phyloP scores from a whole-genome alignment of 2,888 invertebrate species.

The Caenorhabditis sp. region DNA sequence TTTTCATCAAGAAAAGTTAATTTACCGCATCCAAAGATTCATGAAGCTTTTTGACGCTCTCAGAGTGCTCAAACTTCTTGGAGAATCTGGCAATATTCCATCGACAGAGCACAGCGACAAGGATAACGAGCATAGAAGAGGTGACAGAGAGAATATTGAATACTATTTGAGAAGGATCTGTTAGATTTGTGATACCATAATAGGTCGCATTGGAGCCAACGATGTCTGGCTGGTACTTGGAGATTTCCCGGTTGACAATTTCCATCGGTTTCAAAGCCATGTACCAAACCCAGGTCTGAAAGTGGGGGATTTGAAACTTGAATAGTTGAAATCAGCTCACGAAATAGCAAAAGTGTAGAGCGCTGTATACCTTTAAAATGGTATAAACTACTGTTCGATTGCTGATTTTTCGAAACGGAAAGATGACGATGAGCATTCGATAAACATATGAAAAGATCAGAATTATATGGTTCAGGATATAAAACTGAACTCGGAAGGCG shows the following conservation, averaged over 20 bases:
- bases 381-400: background rate
- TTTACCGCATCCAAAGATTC: background rate
- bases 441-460: slow-evolving; percentile 24
- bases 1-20: too few species aligned
- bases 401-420: slow-evolving; percentile 10
- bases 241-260: background rate
- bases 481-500: background rate
- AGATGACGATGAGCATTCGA: slow-evolving; percentile 20
- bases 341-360: slow-evolving; percentile 20
- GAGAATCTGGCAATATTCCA: slow-evolving; percentile 6
- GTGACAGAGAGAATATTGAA: slow-evolving; percentile 6
- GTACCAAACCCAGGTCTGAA: slow-evolving; percentile 26
- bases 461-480: slow-evolving; percentile 22
- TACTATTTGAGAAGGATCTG: slow-evolving; percentile 21
- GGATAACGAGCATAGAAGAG: background rate
- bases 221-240: slow-evolving; percentile 5
- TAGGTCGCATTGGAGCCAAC: slow-evolving; percentile 8
- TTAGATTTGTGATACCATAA: slow-evolving; percentile 6
- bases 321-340: background rate
- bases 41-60: slow-evolving; percentile 5
- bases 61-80: background rate
- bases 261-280: slow-evolving; percentile 26
- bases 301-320: too few species aligned
- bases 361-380: background rate
- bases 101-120: background rate